Base-by-base conservation (phyloP, 2,797 vertebrate species). In the Otus scops region DNA sequence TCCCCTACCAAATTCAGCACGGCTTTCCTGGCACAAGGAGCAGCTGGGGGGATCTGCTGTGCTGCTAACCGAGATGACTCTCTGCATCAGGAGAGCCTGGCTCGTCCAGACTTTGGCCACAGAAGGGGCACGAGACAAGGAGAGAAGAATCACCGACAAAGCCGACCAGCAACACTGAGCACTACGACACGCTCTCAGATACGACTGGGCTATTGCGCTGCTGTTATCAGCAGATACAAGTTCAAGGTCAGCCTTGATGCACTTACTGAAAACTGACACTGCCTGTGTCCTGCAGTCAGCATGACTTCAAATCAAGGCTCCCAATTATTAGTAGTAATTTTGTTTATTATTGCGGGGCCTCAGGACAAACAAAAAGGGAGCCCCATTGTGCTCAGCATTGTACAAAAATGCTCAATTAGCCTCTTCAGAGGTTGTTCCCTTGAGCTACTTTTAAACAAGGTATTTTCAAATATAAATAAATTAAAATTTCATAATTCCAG, bases 191-290 rank as follows among this genome's bases (percentile, higher is more conserved):
- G 6, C 78, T 50, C 87, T 16, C 38, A 28, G 54, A 48, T 26
- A 82, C 1, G 4, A 27, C 80, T 6, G 3, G 68, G 93, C 80
- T 80, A 47, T 41, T 57, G 86, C 86, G 43, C 90, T 56, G 86
- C 84, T 67, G 93, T 93, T 91, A 97, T 95, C 93, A 80, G 92
- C 71, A 75, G 86, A 77, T 22, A 43, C 3, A 21, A 93, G 84
- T 91, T 97, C 92, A 97, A 95, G 94, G 92, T 95, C 93, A 95
- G 88, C 93, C 90, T 48, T 81, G 95, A 94, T 96, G 92, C 82
- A 92, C 93, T 92, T 14, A 75, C 90, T 89, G 94, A 96, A 97
- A 97, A 83, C 86, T 69, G 92, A 97, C 88, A 95, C 92, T 80
- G 88, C 71, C 92, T 9, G 47, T 3, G 20, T 71, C 86, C 94